Evolutionary conservation across 1,140 invertebrate species (phyloP).

Genomic region (Leptestheria dahalacensis): DNA sequence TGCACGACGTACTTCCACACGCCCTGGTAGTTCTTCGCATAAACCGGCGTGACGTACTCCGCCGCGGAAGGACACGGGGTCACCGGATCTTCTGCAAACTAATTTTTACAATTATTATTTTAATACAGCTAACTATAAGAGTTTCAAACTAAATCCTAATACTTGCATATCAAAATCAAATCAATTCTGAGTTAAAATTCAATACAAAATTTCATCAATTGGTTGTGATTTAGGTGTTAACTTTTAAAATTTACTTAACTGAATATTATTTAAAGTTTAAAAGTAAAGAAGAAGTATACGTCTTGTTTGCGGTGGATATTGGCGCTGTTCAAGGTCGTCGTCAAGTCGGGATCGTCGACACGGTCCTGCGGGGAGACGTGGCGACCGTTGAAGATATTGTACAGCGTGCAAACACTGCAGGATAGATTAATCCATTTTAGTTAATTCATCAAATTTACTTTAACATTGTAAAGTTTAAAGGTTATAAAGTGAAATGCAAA

Average conservation of each 20-base stretch:
- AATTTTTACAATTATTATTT: too few species aligned
- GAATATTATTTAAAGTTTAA: background rate
- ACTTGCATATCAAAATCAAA: too few species aligned
- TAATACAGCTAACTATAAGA: too few species aligned
- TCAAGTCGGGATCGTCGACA: background rate
- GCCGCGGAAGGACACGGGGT: conserved; percentile 82
- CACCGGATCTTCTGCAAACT: conserved; percentile 36
- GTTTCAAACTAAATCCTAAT: background rate
- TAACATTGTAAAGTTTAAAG: too few species aligned
- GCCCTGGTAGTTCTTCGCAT: conserved; percentile 83
- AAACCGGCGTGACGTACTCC: conserved; percentile 83
- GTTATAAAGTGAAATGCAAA: too few species aligned
- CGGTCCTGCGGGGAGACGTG: background rate
- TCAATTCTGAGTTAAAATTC: too few species aligned
- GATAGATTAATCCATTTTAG: background rate
- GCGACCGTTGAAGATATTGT: background rate
- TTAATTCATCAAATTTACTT: too few species aligned
- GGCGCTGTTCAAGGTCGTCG: background rate
- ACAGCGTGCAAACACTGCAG: background rate
- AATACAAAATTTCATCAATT: too few species aligned
- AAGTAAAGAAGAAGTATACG: background rate
- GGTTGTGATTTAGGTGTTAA: too few species aligned
- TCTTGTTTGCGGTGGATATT: too few species aligned
- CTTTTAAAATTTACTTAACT: too few species aligned
- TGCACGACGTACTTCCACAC: conserved; percentile 87